Base-by-base conservation (phyloP, 2,113 vertebrate genomes). In the Petromus typicus region DNA sequence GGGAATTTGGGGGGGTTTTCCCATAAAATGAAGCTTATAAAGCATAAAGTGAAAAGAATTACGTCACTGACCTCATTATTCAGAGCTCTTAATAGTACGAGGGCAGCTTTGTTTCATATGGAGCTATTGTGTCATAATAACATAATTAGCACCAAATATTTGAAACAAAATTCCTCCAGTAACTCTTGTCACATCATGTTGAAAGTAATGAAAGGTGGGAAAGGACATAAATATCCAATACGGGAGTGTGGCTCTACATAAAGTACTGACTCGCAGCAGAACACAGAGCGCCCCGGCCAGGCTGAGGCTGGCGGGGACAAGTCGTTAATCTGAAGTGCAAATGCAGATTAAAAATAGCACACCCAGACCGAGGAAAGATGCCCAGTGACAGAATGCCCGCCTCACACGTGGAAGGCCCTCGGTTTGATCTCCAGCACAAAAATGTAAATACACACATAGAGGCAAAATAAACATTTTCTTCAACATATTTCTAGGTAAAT, bases 121-220 rank as follows among this genome's bases (percentile, higher is more conserved):
- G 30, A 34, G 0, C n/a, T 0, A 25, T 92, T 98, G 89, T 96
- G 59, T 83, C 92, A 91, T 48, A 93, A 92, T 78, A 51, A 93
- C 96, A 69, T 80, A 94, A 90, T 51, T 94, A 94, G 71, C 85
- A 86, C 17, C 79, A 69, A 84, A 90, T 76, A 81, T 45, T 54
- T 90, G 63, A 71, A 75, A 89, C 9, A 83, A 73, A 82, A 63
- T 67, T 10, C 30, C 90, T 84, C 48, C 61, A 17, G 76, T 54
- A 76, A 64, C 17, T 84, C 95, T 89, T 94, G 30, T 64, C 64
- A 87, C 4, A 61, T 22, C 37, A 23, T 71, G 43, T 82, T 73
- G 89, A 93, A 94, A 66, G 45, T 66, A 54, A 27, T 61, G 14
- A 91, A 91, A 93, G 84, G 76, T 80, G 54, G 66, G 61, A 73